Base-by-base conservation (phyloP, 2,797 vertebrate species). In the Xenentodon cancila region DNA sequence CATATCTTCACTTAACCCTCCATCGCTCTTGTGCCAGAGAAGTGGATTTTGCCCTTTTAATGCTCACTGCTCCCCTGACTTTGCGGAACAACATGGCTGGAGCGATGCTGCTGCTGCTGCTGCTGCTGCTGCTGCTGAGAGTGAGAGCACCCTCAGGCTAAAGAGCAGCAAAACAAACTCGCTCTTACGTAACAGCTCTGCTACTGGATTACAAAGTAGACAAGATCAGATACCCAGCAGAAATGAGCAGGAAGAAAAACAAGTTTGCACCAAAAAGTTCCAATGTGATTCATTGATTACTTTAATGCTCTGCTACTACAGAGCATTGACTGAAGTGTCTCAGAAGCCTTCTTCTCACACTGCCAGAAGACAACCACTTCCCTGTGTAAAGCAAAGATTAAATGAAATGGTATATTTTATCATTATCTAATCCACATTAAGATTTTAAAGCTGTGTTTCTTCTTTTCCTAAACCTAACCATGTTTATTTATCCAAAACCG, bases 141-240 rank as follows among this genome's bases (percentile, higher is more conserved):
- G 75, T 71, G 53, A 80, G 22, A 87, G 63, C 67, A 25, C 75
- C 90, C 86, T 73, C 55, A 13, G 88, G 89, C 84, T 72, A 81
- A 74, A 89, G 75, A 87, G 84, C 81, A 85, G 82, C 80, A 80
- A 84, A 88, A 80, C 81, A 91, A 91, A 86, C 76, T 77, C 75
- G 59, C 19, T 77, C 69, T 92, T 92, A 91, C 69, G 13, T 92
- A 93, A 93, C 51, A 0, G 50, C 84, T 77, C 52, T 51, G 25
- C 65, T 77, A 75, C 73, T 63, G 66, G 75, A 67, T 71, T 73
- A 64, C 80, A 73, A 80, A 68, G 61, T 40, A 53, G 56, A 49
- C 59, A 64, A 32, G 64, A 57, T 18, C 30, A 25, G 27, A 62
- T 58, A 71, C 43, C 30, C 34, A 57, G 79, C 30, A 51, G 65